Base-by-base conservation (phyloP, 2,888 invertebrate genomes). In the Camponotus fellah region DNA sequence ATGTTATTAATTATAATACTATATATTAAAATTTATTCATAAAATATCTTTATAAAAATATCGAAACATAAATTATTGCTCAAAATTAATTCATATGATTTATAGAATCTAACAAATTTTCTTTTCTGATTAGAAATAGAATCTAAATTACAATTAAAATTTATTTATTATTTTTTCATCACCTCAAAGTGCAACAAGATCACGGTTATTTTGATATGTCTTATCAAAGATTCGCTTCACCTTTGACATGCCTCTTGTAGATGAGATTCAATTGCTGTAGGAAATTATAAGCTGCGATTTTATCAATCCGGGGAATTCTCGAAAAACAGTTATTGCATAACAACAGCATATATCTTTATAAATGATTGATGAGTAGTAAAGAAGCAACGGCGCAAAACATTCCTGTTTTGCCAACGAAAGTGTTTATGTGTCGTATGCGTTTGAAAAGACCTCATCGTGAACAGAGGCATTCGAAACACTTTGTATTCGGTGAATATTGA, bases 141-240 rank as follows among this genome's bases (percentile, higher is more conserved):
- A 53, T 17, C 3, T 2, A 3, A 72, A 40, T 66, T 66, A 53
- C 65, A 65, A 26, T 49, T 65, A 40, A 21, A 76, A 46, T 62
- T n/a, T 46, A 64, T 17, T 53, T 76, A 65, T n/a, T n/a, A n/a
- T n/a, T n/a, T n/a, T n/a, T n/a, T 14, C 14, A 40, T 65, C 17
- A 68, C 32, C n/a, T 26, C n/a, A n/a, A 26, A 56, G 5, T 17
- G 6, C 56, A 43, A 37, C 46, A 9, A 64, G 21, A 21, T 65
- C 37, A 56, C 1, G 8, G 5, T 37, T 65, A 37, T 53, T 17
- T 46, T 40, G 37, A 26, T 56, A 58, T 0, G 5, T 43, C 68
- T 68, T 77, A 77, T 77, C 77, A 68, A 76, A 68, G 66, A 56
- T 68, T 40, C 14, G 9, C 10, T 26, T 43, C 66, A 77, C 68